These are phyloP conservation scores for Drosophila pandora DNA, from an alignment of 1,140 invertebrate species.

Conservation along the genomic window DNA sequence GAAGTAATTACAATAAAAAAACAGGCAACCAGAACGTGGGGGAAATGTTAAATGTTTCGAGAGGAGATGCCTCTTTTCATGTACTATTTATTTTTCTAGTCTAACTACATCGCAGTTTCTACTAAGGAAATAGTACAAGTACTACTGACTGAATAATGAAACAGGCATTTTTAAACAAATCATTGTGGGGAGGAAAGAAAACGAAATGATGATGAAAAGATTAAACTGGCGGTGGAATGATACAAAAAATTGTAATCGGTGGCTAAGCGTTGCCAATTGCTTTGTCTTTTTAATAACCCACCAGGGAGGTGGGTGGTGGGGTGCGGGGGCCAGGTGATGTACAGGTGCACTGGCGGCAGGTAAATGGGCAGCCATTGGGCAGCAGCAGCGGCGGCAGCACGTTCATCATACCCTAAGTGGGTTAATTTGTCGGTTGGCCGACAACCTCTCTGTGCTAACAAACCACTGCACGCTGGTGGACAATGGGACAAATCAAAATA, in stretches of 20 bases:
- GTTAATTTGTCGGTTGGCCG: constrained; percentile 56
- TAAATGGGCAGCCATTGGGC: constrained; percentile 18
- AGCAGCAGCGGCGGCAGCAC: constrained; percentile 36
- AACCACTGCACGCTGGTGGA: constrained; percentile 17
- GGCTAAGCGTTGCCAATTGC: background rate
- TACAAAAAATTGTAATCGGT: background rate
- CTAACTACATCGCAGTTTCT: background rate
- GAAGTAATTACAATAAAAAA: background rate
- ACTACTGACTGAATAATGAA: no score
- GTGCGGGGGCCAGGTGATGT: background rate
- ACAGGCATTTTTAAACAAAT: no score
- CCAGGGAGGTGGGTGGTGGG: constrained; percentile 6
- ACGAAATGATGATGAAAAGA: background rate
- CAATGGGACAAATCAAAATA: constrained; percentile 27
- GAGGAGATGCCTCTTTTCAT: background rate
- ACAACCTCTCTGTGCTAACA: constrained; percentile 67
- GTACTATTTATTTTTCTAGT: no score
- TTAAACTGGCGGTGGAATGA: background rate
- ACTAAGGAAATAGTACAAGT: background rate
- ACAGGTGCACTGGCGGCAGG: background rate
- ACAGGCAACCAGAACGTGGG: background rate
- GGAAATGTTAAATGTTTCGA: background rate
- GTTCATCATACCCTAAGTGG: constrained; percentile 77
- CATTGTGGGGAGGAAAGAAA: background rate
- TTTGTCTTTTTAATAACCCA: constrained; percentile 40